These are phyloP conservation scores for Bombus pyrosoma DNA, from an alignment of 1,140 invertebrate genomes.

Conservation along the genomic window DNA sequence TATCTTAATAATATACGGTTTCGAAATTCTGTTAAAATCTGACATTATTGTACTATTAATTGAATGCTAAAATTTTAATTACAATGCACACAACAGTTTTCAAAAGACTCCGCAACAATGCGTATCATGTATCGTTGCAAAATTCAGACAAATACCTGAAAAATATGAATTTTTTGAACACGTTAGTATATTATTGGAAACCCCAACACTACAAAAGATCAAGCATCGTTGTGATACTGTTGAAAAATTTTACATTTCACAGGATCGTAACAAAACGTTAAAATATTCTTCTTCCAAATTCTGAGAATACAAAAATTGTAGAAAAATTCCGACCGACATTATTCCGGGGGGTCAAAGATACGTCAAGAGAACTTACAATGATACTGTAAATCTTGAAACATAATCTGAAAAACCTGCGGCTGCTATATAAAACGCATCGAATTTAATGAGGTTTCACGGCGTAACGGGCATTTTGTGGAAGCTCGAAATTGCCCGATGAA, in stretches of 20 bases:
- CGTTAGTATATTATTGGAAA: not conserved
- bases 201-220: not conserved
- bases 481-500: not conserved
- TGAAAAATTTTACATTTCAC: not conserved
- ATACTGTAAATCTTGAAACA: too few species aligned
- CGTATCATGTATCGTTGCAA: not conserved
- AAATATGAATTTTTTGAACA: too few species aligned
- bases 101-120: not conserved
- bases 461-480: not conserved
- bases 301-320: not conserved
- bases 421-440: not conserved
- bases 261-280: not conserved
- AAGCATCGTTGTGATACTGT: not conserved
- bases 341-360: too few species aligned
- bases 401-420: too few species aligned
- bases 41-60: too few species aligned
- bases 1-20: too few species aligned
- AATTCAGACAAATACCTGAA: not conserved
- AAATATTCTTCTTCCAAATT: not conserved
- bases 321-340: too few species aligned
- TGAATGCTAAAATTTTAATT: too few species aligned
- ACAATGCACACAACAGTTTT: too few species aligned
- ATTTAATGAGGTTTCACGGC: not conserved
- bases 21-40: not conserved
- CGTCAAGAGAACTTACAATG: too few species aligned